phyloP scores from a whole-genome alignment of 2,797 vertebrate species.

The Cirrhinus molitorella region DNA sequence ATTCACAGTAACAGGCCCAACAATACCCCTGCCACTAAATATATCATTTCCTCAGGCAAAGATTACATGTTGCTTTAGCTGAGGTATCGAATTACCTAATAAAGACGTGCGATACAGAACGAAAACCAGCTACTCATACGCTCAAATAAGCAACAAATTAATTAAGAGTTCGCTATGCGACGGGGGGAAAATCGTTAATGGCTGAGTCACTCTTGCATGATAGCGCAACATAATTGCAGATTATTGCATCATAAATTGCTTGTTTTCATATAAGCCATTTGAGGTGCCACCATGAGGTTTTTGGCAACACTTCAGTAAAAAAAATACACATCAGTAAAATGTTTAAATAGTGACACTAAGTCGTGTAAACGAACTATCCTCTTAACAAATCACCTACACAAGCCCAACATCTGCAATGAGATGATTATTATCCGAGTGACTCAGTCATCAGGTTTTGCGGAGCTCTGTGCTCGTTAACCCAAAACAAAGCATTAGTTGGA shows the following conservation, averaged over 20 bases:
- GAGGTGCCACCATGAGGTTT: slow-evolving; percentile 26
- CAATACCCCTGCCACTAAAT: slow-evolving; percentile 67
- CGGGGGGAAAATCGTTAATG: slow-evolving; percentile 46
- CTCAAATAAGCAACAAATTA: slow-evolving; percentile 64
- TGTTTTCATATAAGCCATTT: slow-evolving; percentile 48
- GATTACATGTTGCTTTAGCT: slow-evolving; percentile 61
- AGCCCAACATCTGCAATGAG: slow-evolving; percentile 27
- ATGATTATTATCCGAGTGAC: slow-evolving; percentile 35
- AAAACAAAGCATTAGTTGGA: slow-evolving; percentile 48
- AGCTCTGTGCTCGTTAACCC: slow-evolving; percentile 30
- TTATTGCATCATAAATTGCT: slow-evolving; percentile 54
- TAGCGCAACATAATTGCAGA: slow-evolving; percentile 56
- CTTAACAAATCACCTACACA: background rate
- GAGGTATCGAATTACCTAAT: slow-evolving; percentile 58
- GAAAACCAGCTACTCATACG: slow-evolving; percentile 47
- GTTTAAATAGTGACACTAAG: slow-evolving; percentile 31
- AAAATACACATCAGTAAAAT: slow-evolving; percentile 20
- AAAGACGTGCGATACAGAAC: slow-evolving; percentile 48
- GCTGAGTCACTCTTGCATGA: slow-evolving; percentile 58
- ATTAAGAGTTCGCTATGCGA: slow-evolving; percentile 55
- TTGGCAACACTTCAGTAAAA: slow-evolving; percentile 44
- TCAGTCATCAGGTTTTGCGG: slow-evolving; percentile 19
- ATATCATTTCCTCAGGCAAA: slow-evolving; percentile 60
- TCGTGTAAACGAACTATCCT: background rate
- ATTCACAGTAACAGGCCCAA: slow-evolving; percentile 79